A percentile compares a stretch with the other conserved stretches of the same genome.
phyloP scores from a whole-genome alignment of 2,113 vertebrate species.

The Austrofundulus limnaeus region DNA sequence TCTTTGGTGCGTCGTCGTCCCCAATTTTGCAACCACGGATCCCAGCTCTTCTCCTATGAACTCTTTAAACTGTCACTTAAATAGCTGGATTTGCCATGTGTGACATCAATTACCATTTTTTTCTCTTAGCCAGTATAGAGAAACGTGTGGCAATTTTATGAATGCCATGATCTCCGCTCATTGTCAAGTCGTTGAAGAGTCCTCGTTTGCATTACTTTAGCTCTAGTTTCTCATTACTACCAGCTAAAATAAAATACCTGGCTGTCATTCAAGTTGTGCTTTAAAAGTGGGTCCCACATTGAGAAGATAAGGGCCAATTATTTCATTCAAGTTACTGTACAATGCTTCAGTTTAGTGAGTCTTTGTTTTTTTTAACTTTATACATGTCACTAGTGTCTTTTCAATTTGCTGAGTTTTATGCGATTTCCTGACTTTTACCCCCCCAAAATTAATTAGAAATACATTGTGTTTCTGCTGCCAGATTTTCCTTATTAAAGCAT shows the following conservation, averaged over 20 bases:
- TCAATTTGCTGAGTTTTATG: background rate
- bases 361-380: constrained; percentile 4
- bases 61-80: no score
- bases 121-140: no score
- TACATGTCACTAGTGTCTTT: background rate
- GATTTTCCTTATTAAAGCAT: constrained; percentile 4
- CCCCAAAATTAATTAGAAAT: background rate
- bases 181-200: background rate
- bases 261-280: background rate
- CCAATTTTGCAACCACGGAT: no score
- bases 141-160: background rate
- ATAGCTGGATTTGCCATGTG: no score
- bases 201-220: background rate
- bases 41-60: no score
- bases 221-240: background rate
- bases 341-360: background rate
- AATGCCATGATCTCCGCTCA: background rate
- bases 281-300: background rate
- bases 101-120: no score
- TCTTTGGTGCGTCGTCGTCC: no score
- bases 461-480: background rate
- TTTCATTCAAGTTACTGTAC: background rate
- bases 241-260: background rate
- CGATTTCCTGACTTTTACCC: background rate
- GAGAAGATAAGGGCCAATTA: background rate